A percentile compares a stretch with the other conserved stretches of the same genome.
Conservation (phyloP, 2,797 vertebrate species). For the Streptopelia turtur region DNA sequence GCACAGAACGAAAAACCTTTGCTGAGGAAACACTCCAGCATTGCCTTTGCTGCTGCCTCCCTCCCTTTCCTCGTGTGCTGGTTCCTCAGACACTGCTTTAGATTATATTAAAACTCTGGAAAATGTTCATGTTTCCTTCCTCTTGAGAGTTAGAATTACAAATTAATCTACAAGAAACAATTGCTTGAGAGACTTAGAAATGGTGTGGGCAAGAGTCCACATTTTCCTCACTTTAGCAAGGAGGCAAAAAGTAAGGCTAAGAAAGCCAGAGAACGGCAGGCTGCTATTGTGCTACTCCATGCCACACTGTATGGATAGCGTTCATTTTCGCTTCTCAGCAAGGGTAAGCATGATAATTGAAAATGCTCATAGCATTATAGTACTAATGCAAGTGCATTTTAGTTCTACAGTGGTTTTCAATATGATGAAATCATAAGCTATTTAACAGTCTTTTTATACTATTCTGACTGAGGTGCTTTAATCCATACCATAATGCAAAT, state of each 20-base stretch:
- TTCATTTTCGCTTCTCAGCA: slow-evolving; percentile 8
- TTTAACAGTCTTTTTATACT: slow-evolving; percentile 57
- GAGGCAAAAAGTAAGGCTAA: background rate
- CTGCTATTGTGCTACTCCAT: background rate
- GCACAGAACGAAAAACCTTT: background rate
- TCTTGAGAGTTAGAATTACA: slow-evolving; percentile 68
- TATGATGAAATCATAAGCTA: slow-evolving; percentile 53
- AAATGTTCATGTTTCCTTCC: slow-evolving; percentile 51
- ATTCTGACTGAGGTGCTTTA: slow-evolving; percentile 53
- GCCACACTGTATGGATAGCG: background rate
- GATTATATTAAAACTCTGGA: slow-evolving; percentile 34
- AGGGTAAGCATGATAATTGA: slow-evolving; percentile 54
- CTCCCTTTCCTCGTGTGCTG: rapidly evolving
- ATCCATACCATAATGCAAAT: slow-evolving; percentile 47
- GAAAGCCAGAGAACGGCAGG: background rate
- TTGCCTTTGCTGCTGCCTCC: rapidly evolving
- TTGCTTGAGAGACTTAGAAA: slow-evolving; percentile 64
- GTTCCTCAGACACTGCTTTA: slow-evolving; percentile 17
- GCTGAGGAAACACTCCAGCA: background rate
- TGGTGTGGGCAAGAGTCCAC: background rate
- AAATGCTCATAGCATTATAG: slow-evolving; percentile 34
- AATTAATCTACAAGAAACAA: slow-evolving; percentile 77
- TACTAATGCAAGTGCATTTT: slow-evolving; percentile 7
- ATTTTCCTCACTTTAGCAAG: background rate
- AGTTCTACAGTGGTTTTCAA: slow-evolving; percentile 7